phyloP scores from a whole-genome alignment of 2,888 invertebrate genomes.

The Hymenopus coronatus region DNA sequence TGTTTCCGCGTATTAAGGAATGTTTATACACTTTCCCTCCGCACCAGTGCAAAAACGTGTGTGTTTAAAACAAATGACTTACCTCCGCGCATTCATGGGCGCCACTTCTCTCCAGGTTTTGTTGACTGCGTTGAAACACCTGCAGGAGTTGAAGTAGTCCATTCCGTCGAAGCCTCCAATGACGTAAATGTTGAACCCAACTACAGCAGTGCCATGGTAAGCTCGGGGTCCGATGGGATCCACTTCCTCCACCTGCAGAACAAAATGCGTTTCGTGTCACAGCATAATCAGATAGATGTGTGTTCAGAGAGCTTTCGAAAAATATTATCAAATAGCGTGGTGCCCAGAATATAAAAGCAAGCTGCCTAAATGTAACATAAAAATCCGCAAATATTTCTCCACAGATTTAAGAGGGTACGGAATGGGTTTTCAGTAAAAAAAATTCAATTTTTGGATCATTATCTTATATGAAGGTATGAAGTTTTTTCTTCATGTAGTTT shows the following conservation, averaged over 20 bases:
- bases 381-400: too few relatives aligned
- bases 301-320: not conserved
- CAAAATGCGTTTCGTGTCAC: not conserved
- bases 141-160: slow-evolving; percentile 81
- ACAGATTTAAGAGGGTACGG: too few relatives aligned
- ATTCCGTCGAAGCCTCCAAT: slow-evolving; percentile 93
- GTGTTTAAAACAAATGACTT: not conserved
- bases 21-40: too few relatives aligned
- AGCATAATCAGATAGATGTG: not conserved
- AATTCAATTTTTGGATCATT: too few relatives aligned
- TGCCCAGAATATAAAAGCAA: too few relatives aligned
- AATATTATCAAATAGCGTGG: too few relatives aligned
- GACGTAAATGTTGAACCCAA: slow-evolving; percentile 80
- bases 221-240: slow-evolving; percentile 83
- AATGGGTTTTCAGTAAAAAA: too few relatives aligned
- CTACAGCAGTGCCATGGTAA: slow-evolving; percentile 89
- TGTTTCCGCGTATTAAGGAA: too few relatives aligned
- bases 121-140: slow-evolving; percentile 80
- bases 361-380: too few relatives aligned
- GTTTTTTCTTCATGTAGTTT: too few relatives aligned
- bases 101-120: slow-evolving; percentile 83
- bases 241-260: slow-evolving; percentile 63
- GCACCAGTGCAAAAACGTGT: too few relatives aligned
- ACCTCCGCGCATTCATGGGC: slow-evolving; percentile 82
- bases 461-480: too few relatives aligned